These are phyloP conservation scores for Lordiphosa andalusiaca DNA, from an alignment of 2,888 invertebrate genomes.

Conservation along the genomic window DNA sequence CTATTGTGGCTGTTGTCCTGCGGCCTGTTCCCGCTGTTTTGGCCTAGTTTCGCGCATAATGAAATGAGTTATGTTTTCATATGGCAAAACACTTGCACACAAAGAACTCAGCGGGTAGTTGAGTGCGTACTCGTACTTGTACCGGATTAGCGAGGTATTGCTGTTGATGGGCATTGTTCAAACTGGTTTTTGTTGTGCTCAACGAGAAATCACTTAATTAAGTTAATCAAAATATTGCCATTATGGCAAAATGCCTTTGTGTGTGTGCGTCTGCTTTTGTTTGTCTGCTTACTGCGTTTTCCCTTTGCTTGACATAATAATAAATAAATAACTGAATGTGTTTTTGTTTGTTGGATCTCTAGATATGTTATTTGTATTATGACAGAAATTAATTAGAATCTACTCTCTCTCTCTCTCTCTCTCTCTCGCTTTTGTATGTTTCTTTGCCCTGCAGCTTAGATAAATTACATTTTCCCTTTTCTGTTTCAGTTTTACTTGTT, in stretches of 20 bases:
- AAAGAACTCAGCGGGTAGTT: conserved; percentile 62
- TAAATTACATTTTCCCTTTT: too few relatives aligned
- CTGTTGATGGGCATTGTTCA: conserved; percentile 50
- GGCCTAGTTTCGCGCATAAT: conserved; percentile 65
- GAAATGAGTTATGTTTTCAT: conserved; percentile 65
- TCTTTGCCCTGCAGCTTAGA: too few relatives aligned
- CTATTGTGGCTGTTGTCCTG: conserved; percentile 24
- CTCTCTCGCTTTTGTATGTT: too few relatives aligned
- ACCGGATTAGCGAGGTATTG: neutral
- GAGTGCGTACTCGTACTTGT: conserved; percentile 6
- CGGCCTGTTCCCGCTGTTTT: conserved; percentile 23
- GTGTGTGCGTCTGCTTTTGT: conserved; percentile 13
- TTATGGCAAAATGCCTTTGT: conserved; percentile 39
- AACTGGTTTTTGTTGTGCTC: conserved; percentile 30
- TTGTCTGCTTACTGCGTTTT: conserved; percentile 38
- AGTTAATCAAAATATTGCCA: conserved; percentile 73
- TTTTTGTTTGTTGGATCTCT: conserved; percentile 11
- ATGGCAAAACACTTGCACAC: conserved; percentile 45
- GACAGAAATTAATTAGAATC: conserved; percentile 71
- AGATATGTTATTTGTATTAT: conserved; percentile 55
- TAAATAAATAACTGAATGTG: conserved; percentile 34
- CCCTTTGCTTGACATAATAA: conserved; percentile 9
- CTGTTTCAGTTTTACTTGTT: too few relatives aligned
- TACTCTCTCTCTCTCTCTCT: conserved; percentile 37
- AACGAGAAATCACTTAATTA: conserved; percentile 67